These are phyloP conservation scores for Semaprochilodus insignis DNA, from an alignment of 2,797 vertebrate species.

Conservation along the genomic window DNA sequence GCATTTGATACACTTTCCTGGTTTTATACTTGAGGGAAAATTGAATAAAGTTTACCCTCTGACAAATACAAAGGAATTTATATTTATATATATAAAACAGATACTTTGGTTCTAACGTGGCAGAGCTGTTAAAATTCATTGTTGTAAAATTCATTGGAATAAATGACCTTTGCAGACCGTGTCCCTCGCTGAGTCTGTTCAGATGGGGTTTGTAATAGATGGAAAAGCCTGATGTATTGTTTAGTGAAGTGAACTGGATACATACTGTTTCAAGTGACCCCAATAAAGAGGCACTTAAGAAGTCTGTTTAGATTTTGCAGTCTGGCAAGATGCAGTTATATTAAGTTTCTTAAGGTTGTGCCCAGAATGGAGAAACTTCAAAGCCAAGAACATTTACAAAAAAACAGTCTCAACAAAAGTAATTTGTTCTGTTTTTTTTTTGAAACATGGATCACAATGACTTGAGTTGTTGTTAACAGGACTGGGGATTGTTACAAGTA, in stretches of 20 bases:
- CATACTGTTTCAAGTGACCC: constrained; percentile 23
- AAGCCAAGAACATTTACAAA: constrained; percentile 15
- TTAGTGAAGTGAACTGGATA: constrained; percentile 13
- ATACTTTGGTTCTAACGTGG: background rate
- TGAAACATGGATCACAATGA: background rate
- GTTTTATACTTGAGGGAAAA: background rate
- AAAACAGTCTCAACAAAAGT: constrained; percentile 17
- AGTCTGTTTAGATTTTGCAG: constrained; percentile 28
- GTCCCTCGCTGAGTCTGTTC: constrained; percentile 11
- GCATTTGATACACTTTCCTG: too few species aligned
- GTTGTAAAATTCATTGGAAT: background rate
- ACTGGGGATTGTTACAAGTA: too few species aligned
- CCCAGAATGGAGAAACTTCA: constrained; percentile 29
- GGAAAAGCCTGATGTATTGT: constrained; percentile 12
- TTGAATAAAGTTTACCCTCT: background rate
- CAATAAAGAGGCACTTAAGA: constrained; percentile 42
- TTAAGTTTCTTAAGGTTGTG: constrained; percentile 38
- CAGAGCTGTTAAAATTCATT: background rate
- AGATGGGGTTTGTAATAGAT: constrained; percentile 19
- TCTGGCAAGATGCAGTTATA: constrained; percentile 17
- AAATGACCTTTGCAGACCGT: background rate
- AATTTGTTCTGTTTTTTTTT: constrained; percentile 19
- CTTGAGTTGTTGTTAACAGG: background rate
- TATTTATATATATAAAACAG: background rate
- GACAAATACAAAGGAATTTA: background rate